A percentile compares a stretch with the other conserved stretches of the same genome.
phyloP scores from a whole-genome alignment of 1,140 invertebrate species.

The Chionoecetes opilio region DNA sequence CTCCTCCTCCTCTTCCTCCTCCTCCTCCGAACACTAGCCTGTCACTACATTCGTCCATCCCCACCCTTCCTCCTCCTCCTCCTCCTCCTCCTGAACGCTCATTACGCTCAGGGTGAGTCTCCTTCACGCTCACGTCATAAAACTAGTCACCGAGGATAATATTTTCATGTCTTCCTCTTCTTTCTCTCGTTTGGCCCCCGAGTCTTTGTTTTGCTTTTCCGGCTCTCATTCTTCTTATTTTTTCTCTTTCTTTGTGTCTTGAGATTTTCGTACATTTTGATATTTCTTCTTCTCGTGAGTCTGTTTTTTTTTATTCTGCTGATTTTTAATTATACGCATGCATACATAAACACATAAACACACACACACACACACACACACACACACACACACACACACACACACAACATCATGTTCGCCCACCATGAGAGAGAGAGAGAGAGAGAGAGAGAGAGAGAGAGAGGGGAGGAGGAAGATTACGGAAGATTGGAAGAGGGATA shows the following conservation, averaged over 20 bases:
- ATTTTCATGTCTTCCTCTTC: too few relatives aligned
- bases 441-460: conserved; percentile 9
- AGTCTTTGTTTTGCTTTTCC: too few relatives aligned
- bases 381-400: background rate
- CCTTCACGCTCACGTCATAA: too few relatives aligned
- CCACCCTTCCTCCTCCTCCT: background rate
- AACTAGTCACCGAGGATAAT: too few relatives aligned
- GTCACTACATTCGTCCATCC: too few relatives aligned
- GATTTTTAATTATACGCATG: background rate
- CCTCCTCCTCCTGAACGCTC: background rate
- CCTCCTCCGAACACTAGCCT: background rate
- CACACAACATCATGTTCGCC: background rate
- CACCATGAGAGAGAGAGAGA: background rate
- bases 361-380: conserved; percentile 8
- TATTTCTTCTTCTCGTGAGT: background rate
- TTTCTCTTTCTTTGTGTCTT: background rate
- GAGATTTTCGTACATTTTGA: background rate
- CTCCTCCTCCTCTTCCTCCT: background rate
- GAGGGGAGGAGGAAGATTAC: background rate
- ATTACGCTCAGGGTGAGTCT: too few relatives aligned
- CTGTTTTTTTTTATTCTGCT: background rate
- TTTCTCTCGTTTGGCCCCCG: too few relatives aligned
- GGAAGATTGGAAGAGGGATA: background rate
- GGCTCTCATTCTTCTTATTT: background rate
- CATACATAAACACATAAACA: background rate